Evolutionary conservation across 2,113 vertebrate genomes (phyloP), one percentile per base, ranked within the genome.

Genomic region (Dipodomys stephensi): DNA sequence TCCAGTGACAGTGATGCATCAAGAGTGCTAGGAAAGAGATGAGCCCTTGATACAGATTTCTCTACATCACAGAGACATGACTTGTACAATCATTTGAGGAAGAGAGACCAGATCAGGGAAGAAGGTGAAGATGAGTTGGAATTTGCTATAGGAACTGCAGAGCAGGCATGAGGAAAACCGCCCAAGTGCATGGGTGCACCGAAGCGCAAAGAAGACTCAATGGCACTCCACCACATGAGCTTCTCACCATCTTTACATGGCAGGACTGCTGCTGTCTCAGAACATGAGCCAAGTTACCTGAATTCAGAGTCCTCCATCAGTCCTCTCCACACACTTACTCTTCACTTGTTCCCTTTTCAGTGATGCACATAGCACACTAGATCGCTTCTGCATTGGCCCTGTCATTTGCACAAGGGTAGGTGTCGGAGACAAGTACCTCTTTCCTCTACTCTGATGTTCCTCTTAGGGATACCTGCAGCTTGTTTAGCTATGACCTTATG

Each of bases 171-270:
- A n/a, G 57, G 64, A 30, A 91, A 27, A 8, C 6, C 44, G 22
- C 28, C 12, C 3, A 16, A 65, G 46, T 72, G 7, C 8, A 1
- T 4, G 27, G 6, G 2, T 53, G 7, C 30, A 6, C 10, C 23
- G 18, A 10, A 81, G 53, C n/a, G 6, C 22, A 2, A 27, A 4
- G 11, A 20, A 10, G 67, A 32, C 2, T 1, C 9, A 0, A 18
- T 2, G 2, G 7, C 9, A 6, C 49, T 46, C n/a, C 0, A 28
- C 25, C 30, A 25, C 18, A 6, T 7, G 30, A 53, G 10, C 30
- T 11, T 32, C 71, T 28, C 30, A 28, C 20, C 28, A 23, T 1
- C 3, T 64, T 7, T 30, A 27, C 2, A 1, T 10, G 16, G 35
- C 57, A 88, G 57, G 6, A 10, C 46, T 19, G 3, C 27, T 65